A percentile compares a stretch with the other conserved stretches of the same genome.
Conservation (phyloP, 1,140 invertebrate genomes). For the Eueides isabella region DNA sequence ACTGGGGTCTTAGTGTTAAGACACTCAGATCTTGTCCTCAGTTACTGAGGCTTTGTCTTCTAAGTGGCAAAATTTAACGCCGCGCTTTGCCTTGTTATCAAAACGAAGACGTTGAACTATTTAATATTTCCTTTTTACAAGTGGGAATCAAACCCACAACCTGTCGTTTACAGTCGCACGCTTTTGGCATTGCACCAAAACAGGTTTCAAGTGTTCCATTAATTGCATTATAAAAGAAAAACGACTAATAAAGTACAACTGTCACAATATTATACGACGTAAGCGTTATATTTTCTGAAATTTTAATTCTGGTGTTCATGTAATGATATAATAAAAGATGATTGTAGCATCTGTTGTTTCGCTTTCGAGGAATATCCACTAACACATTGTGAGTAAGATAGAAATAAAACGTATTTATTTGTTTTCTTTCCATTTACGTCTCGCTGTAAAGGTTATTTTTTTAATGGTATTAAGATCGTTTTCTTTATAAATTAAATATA, state of each 20-base stretch:
- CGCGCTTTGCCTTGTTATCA: not conserved
- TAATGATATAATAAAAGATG: slow-evolving; percentile 1
- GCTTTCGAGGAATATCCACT: not conserved
- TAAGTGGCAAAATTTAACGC: not conserved
- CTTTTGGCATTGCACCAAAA: not conserved
- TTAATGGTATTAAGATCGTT: too few species aligned
- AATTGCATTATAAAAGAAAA: not conserved
- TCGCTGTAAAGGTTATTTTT: not conserved
- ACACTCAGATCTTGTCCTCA: too few species aligned
- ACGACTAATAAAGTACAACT: not conserved
- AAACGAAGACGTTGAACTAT: not conserved
- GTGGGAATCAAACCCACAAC: not conserved
- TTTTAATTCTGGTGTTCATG: not conserved
- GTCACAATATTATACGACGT: not conserved
- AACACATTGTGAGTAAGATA: not conserved
- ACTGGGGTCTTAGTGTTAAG: too few species aligned
- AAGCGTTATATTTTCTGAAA: not conserved
- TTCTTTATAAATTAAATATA: too few species aligned
- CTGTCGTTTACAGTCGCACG: not conserved
- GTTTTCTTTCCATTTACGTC: not conserved
- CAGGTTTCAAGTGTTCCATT: not conserved
- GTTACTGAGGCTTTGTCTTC: not conserved
- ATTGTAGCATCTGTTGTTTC: slow-evolving; percentile 8
- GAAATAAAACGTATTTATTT: too few species aligned
- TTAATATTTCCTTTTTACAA: not conserved